These are phyloP conservation scores for Acleris holmiana DNA, from an alignment of 2,888 invertebrate genomes.

Conservation along the genomic window DNA sequence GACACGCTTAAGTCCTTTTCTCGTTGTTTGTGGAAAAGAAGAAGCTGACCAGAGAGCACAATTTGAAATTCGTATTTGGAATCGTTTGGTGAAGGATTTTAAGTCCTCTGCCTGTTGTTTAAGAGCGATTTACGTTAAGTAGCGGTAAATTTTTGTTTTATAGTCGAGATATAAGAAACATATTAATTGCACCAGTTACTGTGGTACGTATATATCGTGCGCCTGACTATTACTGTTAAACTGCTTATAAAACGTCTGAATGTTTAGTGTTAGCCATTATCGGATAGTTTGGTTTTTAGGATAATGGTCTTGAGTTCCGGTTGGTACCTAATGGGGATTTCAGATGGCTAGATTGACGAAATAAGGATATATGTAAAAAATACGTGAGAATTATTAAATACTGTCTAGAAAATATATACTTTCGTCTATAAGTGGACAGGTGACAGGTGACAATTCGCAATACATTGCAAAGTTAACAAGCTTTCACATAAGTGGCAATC, in stretches of 20 bases:
- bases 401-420: too few relatives aligned
- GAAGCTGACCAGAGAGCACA: constrained; percentile 72
- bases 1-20: constrained; percentile 61
- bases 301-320: constrained; percentile 12
- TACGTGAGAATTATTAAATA: not conserved
- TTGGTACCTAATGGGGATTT: constrained; percentile 3
- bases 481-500: too few relatives aligned
- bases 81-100: constrained; percentile 78
- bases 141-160: constrained; percentile 78
- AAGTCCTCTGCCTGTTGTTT: constrained; percentile 76
- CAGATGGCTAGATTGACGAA: constrained; percentile 2
- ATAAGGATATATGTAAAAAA: not conserved
- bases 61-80: constrained; percentile 82
- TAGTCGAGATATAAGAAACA: constrained; percentile 70
- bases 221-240: constrained; percentile 55
- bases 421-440: too few relatives aligned
- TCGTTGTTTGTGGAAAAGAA: constrained; percentile 51
- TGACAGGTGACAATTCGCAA: too few relatives aligned
- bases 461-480: too few relatives aligned
- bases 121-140: constrained; percentile 73
- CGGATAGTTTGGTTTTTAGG: constrained; percentile 5
- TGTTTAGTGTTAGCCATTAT: constrained; percentile 15
- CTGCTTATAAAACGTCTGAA: constrained; percentile 53
- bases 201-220: constrained; percentile 51
- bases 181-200: constrained; percentile 72